These are phyloP conservation scores for Chymomyza fuscimana DNA, from an alignment of 2,888 invertebrate genomes.

Conservation along the genomic window DNA sequence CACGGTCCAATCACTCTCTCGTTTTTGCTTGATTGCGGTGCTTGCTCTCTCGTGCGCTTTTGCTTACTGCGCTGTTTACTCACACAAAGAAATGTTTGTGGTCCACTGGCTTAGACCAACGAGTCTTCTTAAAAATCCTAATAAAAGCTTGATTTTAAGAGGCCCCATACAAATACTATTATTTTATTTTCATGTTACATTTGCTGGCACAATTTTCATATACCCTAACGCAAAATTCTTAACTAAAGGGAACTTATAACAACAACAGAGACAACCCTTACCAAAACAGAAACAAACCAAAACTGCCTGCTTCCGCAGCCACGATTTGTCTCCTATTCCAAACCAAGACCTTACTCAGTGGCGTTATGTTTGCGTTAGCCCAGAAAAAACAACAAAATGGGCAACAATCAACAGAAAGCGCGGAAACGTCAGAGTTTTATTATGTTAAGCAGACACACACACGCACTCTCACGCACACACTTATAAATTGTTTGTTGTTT, in stretches of 20 bases:
- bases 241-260: not conserved
- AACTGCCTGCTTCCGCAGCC: not conserved
- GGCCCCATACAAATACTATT: not conserved
- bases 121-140: too few species aligned
- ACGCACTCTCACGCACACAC: not conserved
- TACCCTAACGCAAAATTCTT: not conserved
- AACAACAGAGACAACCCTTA: not conserved
- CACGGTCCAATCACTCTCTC: too few species aligned
- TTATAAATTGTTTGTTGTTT: not conserved
- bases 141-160: too few species aligned
- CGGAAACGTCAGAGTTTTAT: slow-evolving; percentile 1
- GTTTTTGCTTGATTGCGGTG: too few species aligned
- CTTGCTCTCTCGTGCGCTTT: too few species aligned
- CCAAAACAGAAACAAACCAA: not conserved
- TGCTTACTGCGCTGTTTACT: too few species aligned
- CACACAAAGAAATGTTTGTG: too few species aligned
- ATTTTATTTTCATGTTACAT: not conserved
- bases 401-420: not conserved
- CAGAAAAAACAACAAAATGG: slow-evolving; percentile 2
- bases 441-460: not conserved
- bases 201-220: not conserved
- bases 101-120: too few species aligned
- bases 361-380: not conserved
- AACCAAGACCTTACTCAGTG: not conserved
- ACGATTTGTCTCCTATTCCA: not conserved